A percentile compares a stretch with the other conserved stretches of the same genome.
Conservation (phyloP, 2,113 vertebrate genomes). For the Antechinus stuartii region DNA sequence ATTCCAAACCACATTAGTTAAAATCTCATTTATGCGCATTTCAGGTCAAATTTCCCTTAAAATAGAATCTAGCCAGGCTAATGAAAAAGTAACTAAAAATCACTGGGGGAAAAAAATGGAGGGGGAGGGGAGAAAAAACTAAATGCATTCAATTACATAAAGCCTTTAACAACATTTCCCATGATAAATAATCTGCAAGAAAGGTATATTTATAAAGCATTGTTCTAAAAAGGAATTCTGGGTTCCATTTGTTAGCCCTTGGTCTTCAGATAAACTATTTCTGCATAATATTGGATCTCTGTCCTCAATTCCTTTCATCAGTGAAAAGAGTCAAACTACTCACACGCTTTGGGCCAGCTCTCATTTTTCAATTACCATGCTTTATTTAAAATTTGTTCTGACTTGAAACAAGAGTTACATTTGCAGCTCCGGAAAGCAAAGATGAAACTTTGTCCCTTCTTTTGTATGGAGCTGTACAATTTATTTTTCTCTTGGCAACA, state of each 20-base stretch:
- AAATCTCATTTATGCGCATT: slow-evolving; percentile 47
- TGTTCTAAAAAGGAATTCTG: background rate
- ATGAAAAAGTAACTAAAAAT: background rate
- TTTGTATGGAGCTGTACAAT: slow-evolving; percentile 78
- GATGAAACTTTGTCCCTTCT: slow-evolving; percentile 82
- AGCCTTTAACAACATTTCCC: background rate
- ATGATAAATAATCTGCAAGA: background rate
- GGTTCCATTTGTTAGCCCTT: background rate
- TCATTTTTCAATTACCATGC: slow-evolving; percentile 72
- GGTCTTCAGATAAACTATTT: slow-evolving; percentile 23
- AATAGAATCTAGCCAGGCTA: slow-evolving; percentile 31
- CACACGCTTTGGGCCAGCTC: slow-evolving; percentile 48
- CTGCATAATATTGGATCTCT: slow-evolving; percentile 27
- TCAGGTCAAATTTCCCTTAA: slow-evolving; percentile 29
- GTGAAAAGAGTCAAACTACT: slow-evolving; percentile 47
- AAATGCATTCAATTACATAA: background rate
- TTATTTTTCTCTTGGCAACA: slow-evolving; percentile 85
- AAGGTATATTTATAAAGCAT: background rate
- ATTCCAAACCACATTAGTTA: slow-evolving; percentile 17
- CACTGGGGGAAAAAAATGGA: background rate
- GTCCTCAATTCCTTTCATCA: slow-evolving; percentile 2
- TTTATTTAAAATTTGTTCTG: slow-evolving; percentile 72
- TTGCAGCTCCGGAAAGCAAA: slow-evolving; percentile 77
- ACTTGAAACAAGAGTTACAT: slow-evolving; percentile 74
- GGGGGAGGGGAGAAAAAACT: background rate